These are phyloP conservation scores for Phengaris alcon DNA, from an alignment of 2,888 invertebrate species.

Conservation along the genomic window DNA sequence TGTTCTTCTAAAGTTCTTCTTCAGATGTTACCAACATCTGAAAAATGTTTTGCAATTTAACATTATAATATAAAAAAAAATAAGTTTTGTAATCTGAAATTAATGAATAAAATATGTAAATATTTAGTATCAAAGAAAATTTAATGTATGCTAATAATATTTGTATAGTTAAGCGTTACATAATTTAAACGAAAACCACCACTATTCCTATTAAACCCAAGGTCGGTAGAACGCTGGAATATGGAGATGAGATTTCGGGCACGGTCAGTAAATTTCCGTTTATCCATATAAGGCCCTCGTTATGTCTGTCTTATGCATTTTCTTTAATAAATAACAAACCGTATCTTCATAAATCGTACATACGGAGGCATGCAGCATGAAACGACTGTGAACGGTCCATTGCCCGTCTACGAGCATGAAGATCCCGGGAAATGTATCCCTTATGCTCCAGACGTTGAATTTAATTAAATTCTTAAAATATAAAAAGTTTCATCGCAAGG, in stretches of 20 bases:
- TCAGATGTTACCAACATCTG: no score
- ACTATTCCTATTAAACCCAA: background rate
- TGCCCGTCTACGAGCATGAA: constrained; percentile 31
- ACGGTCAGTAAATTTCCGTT: constrained; percentile 12
- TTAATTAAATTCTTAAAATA: constrained; percentile 30
- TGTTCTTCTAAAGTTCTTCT: no score
- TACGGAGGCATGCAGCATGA: constrained; percentile 35
- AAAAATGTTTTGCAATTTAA: background rate
- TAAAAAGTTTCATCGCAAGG: constrained; percentile 4
- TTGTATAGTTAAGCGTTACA: background rate
- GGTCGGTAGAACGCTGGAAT: background rate
- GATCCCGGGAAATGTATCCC: constrained; percentile 18
- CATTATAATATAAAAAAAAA: no score
- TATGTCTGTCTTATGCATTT: constrained; percentile 15
- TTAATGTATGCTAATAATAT: no score
- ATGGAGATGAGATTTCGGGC: constrained; percentile 13
- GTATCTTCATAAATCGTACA: constrained; percentile 35
- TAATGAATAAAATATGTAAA: no score
- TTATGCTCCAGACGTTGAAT: constrained; percentile 18
- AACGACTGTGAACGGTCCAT: constrained; percentile 37
- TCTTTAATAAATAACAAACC: constrained; percentile 30
- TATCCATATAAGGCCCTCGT: background rate
- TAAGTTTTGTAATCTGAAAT: no score
- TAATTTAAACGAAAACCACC: background rate
- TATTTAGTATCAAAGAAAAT: no score